Conservation (phyloP, 2,888 invertebrate genomes). For the Elaeidobius kamerunicus region DNA sequence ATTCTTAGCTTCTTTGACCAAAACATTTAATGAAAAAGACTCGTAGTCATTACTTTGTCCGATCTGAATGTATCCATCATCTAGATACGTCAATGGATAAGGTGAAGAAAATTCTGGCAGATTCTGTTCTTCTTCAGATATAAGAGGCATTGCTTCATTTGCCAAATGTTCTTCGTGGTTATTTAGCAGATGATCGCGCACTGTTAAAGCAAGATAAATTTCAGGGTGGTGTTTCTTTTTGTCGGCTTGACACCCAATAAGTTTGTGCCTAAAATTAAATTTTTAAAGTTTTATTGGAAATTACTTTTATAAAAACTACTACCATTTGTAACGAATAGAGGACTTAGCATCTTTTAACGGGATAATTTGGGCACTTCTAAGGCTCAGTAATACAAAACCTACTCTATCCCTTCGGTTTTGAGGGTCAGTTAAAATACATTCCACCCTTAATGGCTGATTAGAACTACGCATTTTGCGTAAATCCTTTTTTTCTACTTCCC, state of each 20-base stretch:
- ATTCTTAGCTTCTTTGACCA: slow-evolving; percentile 56
- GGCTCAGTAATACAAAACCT: slow-evolving; percentile 66
- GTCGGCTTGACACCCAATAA: slow-evolving; percentile 39
- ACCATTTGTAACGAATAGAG: slow-evolving; percentile 58
- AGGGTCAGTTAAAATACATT: slow-evolving; percentile 59
- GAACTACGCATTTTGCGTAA: slow-evolving; percentile 70
- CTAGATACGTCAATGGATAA: slow-evolving; percentile 50
- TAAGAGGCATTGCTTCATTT: slow-evolving; percentile 34
- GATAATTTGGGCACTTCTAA: slow-evolving; percentile 68
- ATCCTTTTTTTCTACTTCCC: slow-evolving; percentile 72
- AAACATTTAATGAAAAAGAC: slow-evolving; percentile 56
- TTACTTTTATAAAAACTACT: slow-evolving; percentile 38
- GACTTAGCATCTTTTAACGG: slow-evolving; percentile 51
- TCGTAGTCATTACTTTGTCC: slow-evolving; percentile 46
- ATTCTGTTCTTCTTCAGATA: slow-evolving; percentile 35
- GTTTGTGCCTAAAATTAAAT: slow-evolving; percentile 20
- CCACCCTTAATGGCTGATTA: slow-evolving; percentile 71
- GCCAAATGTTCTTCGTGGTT: slow-evolving; percentile 34
- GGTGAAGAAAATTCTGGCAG: slow-evolving; percentile 15
- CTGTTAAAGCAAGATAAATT: slow-evolving; percentile 57
- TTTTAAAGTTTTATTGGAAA: not conserved
- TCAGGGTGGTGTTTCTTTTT: slow-evolving; percentile 56
- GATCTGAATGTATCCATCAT: slow-evolving; percentile 57
- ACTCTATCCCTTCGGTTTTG: slow-evolving; percentile 61
- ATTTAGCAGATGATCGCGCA: slow-evolving; percentile 56